phyloP scores from a whole-genome alignment of 2,797 vertebrate species.

The Pseudochromis fuscus region DNA sequence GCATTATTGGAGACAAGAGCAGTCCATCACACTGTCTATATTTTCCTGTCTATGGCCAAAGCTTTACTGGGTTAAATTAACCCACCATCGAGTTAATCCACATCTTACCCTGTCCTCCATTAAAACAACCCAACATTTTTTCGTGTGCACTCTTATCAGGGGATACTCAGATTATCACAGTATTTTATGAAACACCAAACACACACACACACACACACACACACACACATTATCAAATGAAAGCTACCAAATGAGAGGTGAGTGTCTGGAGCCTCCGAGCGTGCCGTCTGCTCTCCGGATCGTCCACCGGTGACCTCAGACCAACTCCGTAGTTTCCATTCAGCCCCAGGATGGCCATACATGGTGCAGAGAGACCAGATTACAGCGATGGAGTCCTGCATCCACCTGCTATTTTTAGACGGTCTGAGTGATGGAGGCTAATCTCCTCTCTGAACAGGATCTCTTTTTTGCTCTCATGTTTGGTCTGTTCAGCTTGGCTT shows the following conservation, averaged over 20 bases:
- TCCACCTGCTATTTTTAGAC: constrained; percentile 77
- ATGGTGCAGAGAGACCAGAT: constrained; percentile 68
- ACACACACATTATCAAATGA: not conserved
- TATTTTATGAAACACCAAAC: not conserved
- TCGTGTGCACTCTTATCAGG: no score
- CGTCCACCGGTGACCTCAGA: constrained; percentile 58
- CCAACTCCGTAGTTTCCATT: constrained; percentile 61
- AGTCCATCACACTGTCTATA: no score
- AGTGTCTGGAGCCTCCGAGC: constrained; percentile 37
- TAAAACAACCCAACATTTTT: no score
- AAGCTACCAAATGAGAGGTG: not conserved
- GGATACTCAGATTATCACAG: not conserved
- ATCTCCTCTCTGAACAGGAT: constrained; percentile 54
- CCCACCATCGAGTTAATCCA: no score
- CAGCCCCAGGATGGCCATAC: constrained; percentile 67
- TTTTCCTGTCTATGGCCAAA: no score
- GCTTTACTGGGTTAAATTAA: no score
- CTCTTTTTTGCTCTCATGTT: constrained; percentile 58
- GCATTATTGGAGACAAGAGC: no score
- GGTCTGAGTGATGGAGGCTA: constrained; percentile 55
- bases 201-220: not conserved
- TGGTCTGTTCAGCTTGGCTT: constrained; percentile 60
- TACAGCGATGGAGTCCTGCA: constrained; percentile 42
- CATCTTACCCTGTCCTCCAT: no score
- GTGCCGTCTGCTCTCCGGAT: constrained; percentile 27